Evolutionary conservation across 2,888 invertebrate genomes (phyloP).

Genomic region (Ichneumon xanthorius): DNA sequence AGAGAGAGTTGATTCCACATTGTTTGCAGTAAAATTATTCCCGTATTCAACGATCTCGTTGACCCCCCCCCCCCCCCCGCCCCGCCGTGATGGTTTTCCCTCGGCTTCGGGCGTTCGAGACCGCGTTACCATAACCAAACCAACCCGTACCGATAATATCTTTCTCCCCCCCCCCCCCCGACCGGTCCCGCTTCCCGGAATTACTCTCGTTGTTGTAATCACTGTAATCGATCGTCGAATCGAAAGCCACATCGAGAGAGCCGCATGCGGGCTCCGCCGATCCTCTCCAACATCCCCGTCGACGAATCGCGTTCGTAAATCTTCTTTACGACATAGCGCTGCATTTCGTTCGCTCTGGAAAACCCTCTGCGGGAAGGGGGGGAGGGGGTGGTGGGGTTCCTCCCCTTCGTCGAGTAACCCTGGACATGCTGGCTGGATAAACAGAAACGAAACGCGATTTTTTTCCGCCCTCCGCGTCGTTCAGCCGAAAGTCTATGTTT

Average conservation of each 20-base stretch:
- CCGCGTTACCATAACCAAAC: constrained; percentile 30
- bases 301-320: constrained; percentile 67
- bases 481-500: constrained; percentile 9
- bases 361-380: background rate
- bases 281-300: constrained; percentile 29
- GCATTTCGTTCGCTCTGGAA: constrained; percentile 53
- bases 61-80: constrained; percentile 39
- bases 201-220: constrained; percentile 69
- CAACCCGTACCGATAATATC: constrained; percentile 60
- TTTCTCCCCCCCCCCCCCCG: constrained; percentile 38
- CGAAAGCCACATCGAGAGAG: constrained; percentile 58
- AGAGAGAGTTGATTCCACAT: constrained; percentile 75
- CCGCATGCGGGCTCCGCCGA: constrained; percentile 31
- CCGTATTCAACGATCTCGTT: constrained; percentile 56
- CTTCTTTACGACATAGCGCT: constrained; percentile 61
- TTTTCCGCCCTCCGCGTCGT: constrained; percentile 22
- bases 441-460: constrained; percentile 61
- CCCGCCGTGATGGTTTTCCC: constrained; percentile 9
- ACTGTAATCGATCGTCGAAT: constrained; percentile 69
- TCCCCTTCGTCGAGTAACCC: background rate
- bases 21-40: constrained; percentile 77
- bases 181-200: constrained; percentile 61
- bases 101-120: constrained; percentile 25
- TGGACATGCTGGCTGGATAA: constrained; percentile 39
- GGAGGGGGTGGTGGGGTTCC: too few species aligned